phyloP scores from a whole-genome alignment of 2,888 invertebrate genomes.

The Philereme vetulata region DNA sequence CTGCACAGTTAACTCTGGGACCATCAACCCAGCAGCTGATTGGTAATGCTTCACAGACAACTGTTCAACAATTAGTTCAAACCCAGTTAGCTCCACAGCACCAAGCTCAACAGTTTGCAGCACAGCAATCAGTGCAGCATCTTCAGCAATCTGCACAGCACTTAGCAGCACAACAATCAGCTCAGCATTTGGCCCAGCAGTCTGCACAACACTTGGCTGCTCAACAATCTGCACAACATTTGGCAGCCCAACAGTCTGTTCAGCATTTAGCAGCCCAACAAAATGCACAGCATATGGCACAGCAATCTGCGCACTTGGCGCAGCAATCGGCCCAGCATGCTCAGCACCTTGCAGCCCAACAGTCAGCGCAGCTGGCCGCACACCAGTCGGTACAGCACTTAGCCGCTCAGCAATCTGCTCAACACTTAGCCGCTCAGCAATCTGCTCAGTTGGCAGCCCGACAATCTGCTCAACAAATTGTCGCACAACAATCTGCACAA shows the following conservation, averaged over 20 bases:
- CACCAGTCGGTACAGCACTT: conserved; percentile 64
- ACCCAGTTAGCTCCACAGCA: conserved; percentile 70
- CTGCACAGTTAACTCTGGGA: conserved; percentile 73
- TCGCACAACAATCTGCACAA: conserved; percentile 61
- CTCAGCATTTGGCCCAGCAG: conserved; percentile 61
- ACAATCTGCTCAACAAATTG: conserved; percentile 68
- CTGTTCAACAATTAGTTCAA: conserved; percentile 75
- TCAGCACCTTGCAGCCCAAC: conserved; percentile 58
- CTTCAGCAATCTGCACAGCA: conserved; percentile 63
- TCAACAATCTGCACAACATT: conserved; percentile 62
- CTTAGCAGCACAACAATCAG: conserved; percentile 61
- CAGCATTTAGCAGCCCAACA: conserved; percentile 59
- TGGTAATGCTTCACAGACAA: conserved; percentile 68
- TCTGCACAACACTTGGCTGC: conserved; percentile 61
- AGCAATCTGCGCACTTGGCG: conserved; percentile 34
- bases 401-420: conserved; percentile 38
- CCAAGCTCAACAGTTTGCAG: conserved; percentile 68
- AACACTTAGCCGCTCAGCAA: conserved; percentile 46
- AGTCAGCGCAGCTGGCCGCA: conserved; percentile 53
- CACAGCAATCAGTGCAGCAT: conserved; percentile 71
- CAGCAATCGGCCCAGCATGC: conserved; percentile 65
- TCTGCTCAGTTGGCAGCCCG: conserved; percentile 63
- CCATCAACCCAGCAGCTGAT: conserved; percentile 72
- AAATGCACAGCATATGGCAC: conserved; percentile 63
- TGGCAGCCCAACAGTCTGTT: conserved; percentile 59